Evolutionary conservation across 2,888 invertebrate species (phyloP).

Genomic region (Drosophila koepferae): DNA sequence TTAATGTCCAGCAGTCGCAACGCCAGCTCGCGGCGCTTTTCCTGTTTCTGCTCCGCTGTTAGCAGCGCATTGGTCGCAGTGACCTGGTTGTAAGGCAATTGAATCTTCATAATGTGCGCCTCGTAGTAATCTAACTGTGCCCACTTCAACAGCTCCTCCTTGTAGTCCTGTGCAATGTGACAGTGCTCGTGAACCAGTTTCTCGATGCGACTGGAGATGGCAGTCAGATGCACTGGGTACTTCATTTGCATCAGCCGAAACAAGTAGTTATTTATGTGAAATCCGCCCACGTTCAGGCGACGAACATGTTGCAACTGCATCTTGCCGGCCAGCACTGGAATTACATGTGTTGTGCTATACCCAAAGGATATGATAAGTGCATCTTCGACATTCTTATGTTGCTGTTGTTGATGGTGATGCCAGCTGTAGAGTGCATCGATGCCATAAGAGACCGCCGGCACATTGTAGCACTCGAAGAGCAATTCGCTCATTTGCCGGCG

Average conservation of each 20-base stretch:
- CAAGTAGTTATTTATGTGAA: conserved; percentile 93
- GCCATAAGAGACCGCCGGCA: conserved; percentile 94
- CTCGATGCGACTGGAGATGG: conserved; percentile 95
- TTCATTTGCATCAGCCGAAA: conserved; percentile 93
- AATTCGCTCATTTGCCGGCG: conserved; percentile 97
- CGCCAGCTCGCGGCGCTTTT: conserved; percentile 94
- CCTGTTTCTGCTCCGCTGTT: conserved; percentile 92
- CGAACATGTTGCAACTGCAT: conserved; percentile 90
- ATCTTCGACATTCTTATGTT: conserved; percentile 85
- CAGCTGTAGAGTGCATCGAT: conserved; percentile 93
- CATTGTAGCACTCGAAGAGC: conserved; percentile 95
- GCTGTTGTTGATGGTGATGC: conserved; percentile 86
- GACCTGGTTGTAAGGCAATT: conserved; percentile 90
- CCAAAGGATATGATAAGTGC: conserved; percentile 92
- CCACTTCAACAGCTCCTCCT: conserved; percentile 92
- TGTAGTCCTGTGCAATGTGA: conserved; percentile 91
- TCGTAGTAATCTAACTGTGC: conserved; percentile 93
- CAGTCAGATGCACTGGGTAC: conserved; percentile 95
- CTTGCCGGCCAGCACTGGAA: conserved; percentile 91
- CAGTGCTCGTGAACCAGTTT: conserved; percentile 94
- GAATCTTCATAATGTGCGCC: conserved; percentile 92
- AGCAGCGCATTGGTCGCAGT: conserved; percentile 85
- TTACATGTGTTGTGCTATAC: conserved; percentile 94
- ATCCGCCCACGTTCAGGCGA: conserved; percentile 93
- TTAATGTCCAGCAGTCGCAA: conserved; percentile 94